These are phyloP conservation scores for Pseudorectes ferrugineus DNA, from an alignment of 2,113 vertebrate species.

Conservation along the genomic window DNA sequence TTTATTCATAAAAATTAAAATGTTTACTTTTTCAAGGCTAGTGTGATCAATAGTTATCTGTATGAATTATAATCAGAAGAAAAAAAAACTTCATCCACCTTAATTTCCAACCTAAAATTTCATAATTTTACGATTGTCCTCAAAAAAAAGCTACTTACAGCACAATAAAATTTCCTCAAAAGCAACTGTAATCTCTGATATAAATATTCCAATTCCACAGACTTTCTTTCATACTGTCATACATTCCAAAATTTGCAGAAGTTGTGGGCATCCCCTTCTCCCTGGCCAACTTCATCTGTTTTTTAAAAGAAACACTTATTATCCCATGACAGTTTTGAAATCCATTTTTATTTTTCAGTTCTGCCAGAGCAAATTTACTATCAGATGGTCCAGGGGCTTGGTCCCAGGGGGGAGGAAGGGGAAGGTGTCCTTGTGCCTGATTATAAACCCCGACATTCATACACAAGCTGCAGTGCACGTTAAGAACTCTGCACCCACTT, in stretches of 20 bases:
- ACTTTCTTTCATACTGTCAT: neutral
- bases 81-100: neutral
- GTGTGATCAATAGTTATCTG: neutral
- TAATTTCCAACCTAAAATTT: neutral
- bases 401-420: neutral
- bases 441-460: neutral
- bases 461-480: slow-evolving; percentile 32
- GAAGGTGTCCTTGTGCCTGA: neutral
- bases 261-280: neutral
- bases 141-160: slow-evolving; percentile 13
- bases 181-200: neutral
- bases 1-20: slow-evolving; percentile 19
- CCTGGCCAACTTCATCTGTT: neutral
- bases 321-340: neutral
- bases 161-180: neutral
- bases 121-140: neutral
- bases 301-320: slow-evolving; percentile 41
- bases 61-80: neutral
- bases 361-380: neutral
- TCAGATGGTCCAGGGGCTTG: slow-evolving; percentile 26
- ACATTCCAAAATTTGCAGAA: neutral
- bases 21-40: neutral
- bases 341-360: slow-evolving; percentile 24
- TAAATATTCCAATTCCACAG: neutral
- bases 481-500: neutral